Conservation (phyloP, 2,888 invertebrate genomes). For the Aleiodes testaceus region DNA sequence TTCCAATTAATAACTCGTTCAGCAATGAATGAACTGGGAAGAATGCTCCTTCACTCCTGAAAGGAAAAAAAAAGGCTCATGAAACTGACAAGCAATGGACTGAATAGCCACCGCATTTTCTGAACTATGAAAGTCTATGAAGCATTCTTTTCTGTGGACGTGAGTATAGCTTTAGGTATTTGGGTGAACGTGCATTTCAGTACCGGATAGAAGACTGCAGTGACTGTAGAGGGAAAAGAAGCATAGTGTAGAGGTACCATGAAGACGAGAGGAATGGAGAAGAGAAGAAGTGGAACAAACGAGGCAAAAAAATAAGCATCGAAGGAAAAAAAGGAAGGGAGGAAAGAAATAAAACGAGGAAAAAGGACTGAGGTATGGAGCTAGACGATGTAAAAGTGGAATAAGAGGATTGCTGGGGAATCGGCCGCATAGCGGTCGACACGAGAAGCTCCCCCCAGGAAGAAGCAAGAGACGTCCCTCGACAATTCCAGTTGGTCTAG, state of each 20-base stretch:
- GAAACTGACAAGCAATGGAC: too few relatives aligned
- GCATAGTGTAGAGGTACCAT: slow-evolving; percentile 42
- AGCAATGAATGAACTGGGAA: too few relatives aligned
- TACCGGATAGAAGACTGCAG: slow-evolving; percentile 40
- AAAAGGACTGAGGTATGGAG: slow-evolving; percentile 28
- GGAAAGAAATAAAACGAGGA: not conserved
- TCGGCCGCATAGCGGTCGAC: slow-evolving; percentile 31
- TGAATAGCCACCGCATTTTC: too few relatives aligned
- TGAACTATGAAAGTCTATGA: not conserved
- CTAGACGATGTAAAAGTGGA: slow-evolving; percentile 36
- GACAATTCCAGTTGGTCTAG: slow-evolving; percentile 23
- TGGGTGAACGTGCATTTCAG: slow-evolving; percentile 59
- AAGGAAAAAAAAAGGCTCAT: too few relatives aligned
- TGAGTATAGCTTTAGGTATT: slow-evolving; percentile 61
- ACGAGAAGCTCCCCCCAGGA: slow-evolving; percentile 25
- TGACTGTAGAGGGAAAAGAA: slow-evolving; percentile 16
- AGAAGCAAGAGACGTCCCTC: slow-evolving; percentile 16
- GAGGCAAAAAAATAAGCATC: slow-evolving; percentile 15
- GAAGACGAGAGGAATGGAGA: slow-evolving; percentile 41
- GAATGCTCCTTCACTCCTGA: too few relatives aligned
- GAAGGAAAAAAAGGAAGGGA: not conserved
- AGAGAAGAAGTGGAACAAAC: slow-evolving; percentile 34
- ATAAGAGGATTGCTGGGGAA: slow-evolving; percentile 21
- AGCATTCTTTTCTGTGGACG: slow-evolving; percentile 37
- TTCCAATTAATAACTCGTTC: too few relatives aligned